These are phyloP conservation scores for Hylia prasina DNA, from an alignment of 2,113 vertebrate genomes.

Conservation along the genomic window DNA sequence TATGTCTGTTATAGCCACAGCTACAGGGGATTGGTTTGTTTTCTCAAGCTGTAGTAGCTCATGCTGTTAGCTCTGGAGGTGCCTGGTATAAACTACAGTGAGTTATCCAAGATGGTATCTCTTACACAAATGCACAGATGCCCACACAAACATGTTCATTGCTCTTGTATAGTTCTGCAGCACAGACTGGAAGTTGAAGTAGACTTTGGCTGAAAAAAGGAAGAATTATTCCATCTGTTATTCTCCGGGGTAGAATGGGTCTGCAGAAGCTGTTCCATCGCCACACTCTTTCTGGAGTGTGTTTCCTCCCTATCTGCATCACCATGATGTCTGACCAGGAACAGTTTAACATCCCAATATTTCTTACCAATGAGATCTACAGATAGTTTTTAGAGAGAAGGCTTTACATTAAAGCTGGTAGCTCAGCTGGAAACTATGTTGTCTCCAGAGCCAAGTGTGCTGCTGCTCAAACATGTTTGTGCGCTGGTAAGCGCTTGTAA, in stretches of 20 bases:
- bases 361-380: background rate
- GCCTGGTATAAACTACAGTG: constrained; percentile 18
- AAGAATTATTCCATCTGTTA: background rate
- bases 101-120: constrained; percentile 45
- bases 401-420: background rate
- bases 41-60: constrained; percentile 45
- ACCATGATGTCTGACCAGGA: background rate
- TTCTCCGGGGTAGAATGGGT: background rate
- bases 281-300: background rate
- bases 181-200: background rate
- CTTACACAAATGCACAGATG: background rate
- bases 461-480: background rate
- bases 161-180: background rate
- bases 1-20: constrained; percentile 41
- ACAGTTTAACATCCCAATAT: background rate
- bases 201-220: background rate
- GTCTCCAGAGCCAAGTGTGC: background rate
- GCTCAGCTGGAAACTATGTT: background rate
- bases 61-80: constrained; percentile 54
- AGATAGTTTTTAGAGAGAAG: background rate
- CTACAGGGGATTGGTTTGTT: constrained; percentile 58
- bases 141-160: background rate
- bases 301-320: background rate
- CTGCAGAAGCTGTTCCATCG: background rate
- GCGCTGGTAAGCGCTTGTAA: background rate